Conservation (phyloP, 2,888 invertebrate genomes). For the Agelastica alni region DNA sequence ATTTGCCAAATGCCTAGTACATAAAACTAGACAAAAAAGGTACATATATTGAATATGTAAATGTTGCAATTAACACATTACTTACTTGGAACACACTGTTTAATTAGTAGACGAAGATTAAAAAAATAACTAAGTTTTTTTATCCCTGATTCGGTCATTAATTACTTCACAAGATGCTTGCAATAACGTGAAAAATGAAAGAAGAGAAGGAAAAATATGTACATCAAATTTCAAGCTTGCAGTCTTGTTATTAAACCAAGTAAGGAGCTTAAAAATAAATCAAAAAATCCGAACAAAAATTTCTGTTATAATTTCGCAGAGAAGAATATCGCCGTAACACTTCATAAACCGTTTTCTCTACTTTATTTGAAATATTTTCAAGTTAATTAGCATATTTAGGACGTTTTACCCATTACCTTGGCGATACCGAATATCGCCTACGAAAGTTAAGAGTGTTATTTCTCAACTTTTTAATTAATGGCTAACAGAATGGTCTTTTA, state of each 20-base stretch:
- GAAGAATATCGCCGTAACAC: constrained; percentile 3
- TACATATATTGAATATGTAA: no score
- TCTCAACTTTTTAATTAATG: constrained; percentile 27
- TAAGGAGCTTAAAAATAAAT: not conserved
- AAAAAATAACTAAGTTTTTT: no score
- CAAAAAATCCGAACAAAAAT: constrained; percentile 6
- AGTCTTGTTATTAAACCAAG: not conserved
- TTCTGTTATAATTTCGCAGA: not conserved
- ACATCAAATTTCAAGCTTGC: constrained; percentile 4
- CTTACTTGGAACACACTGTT: no score
- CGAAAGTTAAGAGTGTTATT: constrained; percentile 5
- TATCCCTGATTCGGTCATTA: not conserved
- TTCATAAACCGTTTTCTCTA: constrained; percentile 12
- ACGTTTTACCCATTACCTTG: constrained; percentile 23
- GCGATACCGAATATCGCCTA: constrained; percentile 15
- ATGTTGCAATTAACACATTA: no score
- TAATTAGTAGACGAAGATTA: no score
- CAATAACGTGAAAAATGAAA: not conserved
- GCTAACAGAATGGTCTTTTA: constrained; percentile 2
- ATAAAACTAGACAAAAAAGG: no score
- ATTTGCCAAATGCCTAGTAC: no score
- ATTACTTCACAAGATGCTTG: not conserved
- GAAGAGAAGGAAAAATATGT: not conserved
- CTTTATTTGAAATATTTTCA: constrained; percentile 21
- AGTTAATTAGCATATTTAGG: constrained; percentile 29